phyloP scores from a whole-genome alignment of 2,113 vertebrate genomes.

The Oncorhynchus masou region DNA sequence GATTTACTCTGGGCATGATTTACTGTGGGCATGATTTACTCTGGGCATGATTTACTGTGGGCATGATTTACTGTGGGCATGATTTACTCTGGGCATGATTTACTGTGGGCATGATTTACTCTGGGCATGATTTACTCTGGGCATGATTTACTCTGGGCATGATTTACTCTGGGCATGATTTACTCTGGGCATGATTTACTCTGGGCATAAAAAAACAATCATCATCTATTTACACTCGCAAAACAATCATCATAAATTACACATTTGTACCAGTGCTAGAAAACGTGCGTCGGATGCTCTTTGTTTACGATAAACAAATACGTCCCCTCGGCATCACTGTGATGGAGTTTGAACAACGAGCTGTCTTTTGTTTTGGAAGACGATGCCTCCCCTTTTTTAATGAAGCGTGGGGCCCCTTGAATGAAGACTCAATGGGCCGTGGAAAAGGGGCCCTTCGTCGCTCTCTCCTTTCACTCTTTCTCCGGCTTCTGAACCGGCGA shows the following conservation, averaged over 20 bases:
- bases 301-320: conserved; percentile 2
- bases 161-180: too few species aligned
- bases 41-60: too few species aligned
- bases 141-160: too few species aligned
- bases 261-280: not conserved
- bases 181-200: too few species aligned
- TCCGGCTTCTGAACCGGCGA: not conserved
- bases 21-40: too few species aligned
- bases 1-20: too few species aligned
- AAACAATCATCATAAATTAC: conserved; percentile 5
- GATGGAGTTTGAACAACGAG: conserved; percentile 4
- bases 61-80: too few species aligned
- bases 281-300: conserved; percentile 1
- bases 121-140: too few species aligned
- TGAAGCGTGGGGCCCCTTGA: not conserved
- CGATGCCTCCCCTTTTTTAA: conserved; percentile 7
- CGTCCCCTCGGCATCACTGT: not conserved
- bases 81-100: too few species aligned
- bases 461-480: not conserved
- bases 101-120: too few species aligned
- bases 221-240: not conserved
- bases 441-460: not conserved
- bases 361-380: conserved; percentile 9
- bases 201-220: too few species aligned
- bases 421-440: conserved; percentile 20